These are phyloP conservation scores for Drosophila koepferae DNA, from an alignment of 2,888 invertebrate genomes.

Conservation along the genomic window DNA sequence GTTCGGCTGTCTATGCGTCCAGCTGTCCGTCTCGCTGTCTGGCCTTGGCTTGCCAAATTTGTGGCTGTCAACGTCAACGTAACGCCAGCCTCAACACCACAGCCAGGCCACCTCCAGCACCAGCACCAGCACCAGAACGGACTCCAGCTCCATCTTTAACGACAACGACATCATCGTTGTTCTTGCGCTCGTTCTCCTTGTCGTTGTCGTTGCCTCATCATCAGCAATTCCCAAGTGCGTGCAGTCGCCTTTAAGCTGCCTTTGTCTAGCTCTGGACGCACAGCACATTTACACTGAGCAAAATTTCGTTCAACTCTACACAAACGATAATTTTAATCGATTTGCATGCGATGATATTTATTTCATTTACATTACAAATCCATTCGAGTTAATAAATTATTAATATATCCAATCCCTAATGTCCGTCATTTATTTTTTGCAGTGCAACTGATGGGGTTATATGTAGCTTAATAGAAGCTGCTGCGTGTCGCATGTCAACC, in stretches of 20 bases:
- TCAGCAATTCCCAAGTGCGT: constrained; percentile 64
- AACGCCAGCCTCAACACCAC: constrained; percentile 29
- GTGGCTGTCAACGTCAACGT: constrained; percentile 70
- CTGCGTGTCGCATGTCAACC: constrained; percentile 57
- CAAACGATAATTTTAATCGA: too few species aligned
- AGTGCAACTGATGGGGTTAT: constrained; percentile 49
- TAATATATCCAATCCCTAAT: background rate
- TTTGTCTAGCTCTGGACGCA: constrained; percentile 35
- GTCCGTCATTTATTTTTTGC: constrained; percentile 12
- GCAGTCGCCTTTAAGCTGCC: constrained; percentile 45
- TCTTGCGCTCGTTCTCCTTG: constrained; percentile 28
- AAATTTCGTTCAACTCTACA: background rate
- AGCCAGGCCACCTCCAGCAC: constrained; percentile 14
- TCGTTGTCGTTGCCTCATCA: constrained; percentile 38
- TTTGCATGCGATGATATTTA: background rate
- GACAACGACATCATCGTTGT: constrained; percentile 50
- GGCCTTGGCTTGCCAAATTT: constrained; percentile 64
- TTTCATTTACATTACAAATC: too few species aligned
- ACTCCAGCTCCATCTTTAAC: constrained; percentile 14
- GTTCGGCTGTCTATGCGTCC: background rate
- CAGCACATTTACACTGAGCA: constrained; percentile 34
- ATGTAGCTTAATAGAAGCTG: constrained; percentile 50
- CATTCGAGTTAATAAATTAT: background rate
- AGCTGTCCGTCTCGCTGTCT: constrained; percentile 36
- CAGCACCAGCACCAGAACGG: constrained; percentile 11